These are phyloP conservation scores for Athalia rosae DNA, from an alignment of 2,888 invertebrate species.

Conservation along the genomic window DNA sequence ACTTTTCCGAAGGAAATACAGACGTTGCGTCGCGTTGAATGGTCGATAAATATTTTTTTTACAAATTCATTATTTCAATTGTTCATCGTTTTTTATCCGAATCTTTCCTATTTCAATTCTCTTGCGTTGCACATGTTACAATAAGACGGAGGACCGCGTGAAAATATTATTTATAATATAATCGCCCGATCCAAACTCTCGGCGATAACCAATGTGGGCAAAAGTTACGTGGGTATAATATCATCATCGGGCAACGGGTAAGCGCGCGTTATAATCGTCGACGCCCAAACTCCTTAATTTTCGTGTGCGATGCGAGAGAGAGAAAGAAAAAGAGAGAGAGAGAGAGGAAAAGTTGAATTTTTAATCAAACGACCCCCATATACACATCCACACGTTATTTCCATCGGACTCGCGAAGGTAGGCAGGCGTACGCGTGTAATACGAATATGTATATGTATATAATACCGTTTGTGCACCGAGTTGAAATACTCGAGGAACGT, in stretches of 20 bases:
- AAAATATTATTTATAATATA: neutral
- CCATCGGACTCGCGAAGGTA: no score
- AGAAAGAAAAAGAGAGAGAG: neutral
- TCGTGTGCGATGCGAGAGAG: neutral
- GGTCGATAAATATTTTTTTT: no score
- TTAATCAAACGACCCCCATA: slow-evolving; percentile 57
- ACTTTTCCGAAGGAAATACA: neutral
- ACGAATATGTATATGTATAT: neutral
- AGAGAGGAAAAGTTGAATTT: slow-evolving; percentile 62
- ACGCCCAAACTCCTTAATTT: neutral
- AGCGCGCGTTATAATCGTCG: neutral
- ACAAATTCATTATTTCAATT: no score
- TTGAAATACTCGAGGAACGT: slow-evolving; percentile 1
- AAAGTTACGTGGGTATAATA: slow-evolving; percentile 25
- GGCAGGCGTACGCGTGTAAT: no score
- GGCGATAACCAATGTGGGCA: neutral
- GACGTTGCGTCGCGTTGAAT: neutral
- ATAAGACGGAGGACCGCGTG: neutral
- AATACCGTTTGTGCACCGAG: neutral
- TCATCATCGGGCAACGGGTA: slow-evolving; percentile 5
- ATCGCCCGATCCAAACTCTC: neutral
- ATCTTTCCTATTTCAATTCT: no score
- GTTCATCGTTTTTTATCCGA: no score
- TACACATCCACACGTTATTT: neutral
- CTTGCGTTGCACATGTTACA: no score